Evolutionary conservation across 2,797 vertebrate species (phyloP).

Genomic region (Fundulus diaphanus): DNA sequence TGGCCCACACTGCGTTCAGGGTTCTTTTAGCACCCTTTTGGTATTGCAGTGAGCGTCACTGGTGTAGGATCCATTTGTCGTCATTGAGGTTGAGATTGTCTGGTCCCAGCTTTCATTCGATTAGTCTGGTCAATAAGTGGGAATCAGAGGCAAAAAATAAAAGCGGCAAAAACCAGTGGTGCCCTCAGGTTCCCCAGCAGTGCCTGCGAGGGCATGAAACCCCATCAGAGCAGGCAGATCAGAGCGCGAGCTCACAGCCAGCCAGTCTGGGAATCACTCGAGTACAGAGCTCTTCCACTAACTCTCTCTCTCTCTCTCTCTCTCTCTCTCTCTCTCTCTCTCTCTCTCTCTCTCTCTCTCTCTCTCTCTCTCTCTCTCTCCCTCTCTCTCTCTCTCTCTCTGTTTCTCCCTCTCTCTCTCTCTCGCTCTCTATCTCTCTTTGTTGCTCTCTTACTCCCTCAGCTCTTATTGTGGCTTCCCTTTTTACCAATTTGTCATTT

Average conservation of each 20-base stretch:
- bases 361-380: constrained; percentile 46
- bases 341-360: constrained; percentile 21
- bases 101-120: constrained; percentile 33
- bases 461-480: constrained; percentile 28
- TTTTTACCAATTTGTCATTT: constrained; percentile 14
- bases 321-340: constrained; percentile 34
- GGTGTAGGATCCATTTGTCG: constrained; percentile 65
- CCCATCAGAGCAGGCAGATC: constrained; percentile 72
- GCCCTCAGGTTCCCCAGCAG: constrained; percentile 64
- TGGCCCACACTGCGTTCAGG: constrained; percentile 37
- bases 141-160: constrained; percentile 36
- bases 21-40: constrained; percentile 61
- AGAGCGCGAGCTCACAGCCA: constrained; percentile 72
- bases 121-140: constrained; percentile 26
- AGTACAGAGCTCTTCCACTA: constrained; percentile 57
- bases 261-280: constrained; percentile 69
- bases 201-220: constrained; percentile 62
- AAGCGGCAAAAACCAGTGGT: constrained; percentile 50
- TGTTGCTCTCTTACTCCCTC: too few species aligned
- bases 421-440: constrained; percentile 25
- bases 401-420: constrained; percentile 31
- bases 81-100: constrained; percentile 40
- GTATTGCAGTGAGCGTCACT: constrained; percentile 44
- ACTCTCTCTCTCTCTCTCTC: constrained; percentile 43
- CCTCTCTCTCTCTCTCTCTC: constrained; percentile 36